Evolutionary conservation across 2,113 vertebrate species (phyloP), one percentile per base, ranked within the genome.

Genomic region (Polypterus senegalus): DNA sequence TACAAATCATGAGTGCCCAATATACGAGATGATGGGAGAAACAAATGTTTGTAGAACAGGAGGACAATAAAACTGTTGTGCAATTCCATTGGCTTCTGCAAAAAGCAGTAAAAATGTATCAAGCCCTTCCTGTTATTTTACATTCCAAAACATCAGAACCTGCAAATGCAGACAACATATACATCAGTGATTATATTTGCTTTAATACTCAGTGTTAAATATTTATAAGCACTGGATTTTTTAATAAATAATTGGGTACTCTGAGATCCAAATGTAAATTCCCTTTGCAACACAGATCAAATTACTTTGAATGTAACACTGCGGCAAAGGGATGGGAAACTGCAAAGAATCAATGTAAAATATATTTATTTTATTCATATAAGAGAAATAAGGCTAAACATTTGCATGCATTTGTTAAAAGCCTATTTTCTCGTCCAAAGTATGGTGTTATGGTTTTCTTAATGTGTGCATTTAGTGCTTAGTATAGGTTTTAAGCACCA

Each of bases 351-450:
- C 52, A 67, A 48, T 48, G 54, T 27, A 47, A 46, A 70, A 73
- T 76, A 67, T 72, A 77, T 78, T 66, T 70, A 70, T 76, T 70
- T 70, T 67, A 75, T 63, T 74, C 48, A 69, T 71, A 59, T 65
- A 57, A 71, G 59, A 51, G 58, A 77, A 79, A 79, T 75, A 74
- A 76, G 73, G 61, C 72, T 75, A 73, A 79, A 79, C 76, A 77
- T 62, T 65, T 70, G 66, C 71, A 80, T 75, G 78, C 78, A 81
- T 81, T 77, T 80, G 81, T 65, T 72, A 53, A 48, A 10, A 64
- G 79, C 75, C 79, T 76, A 80, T 71, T 72, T 66, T 66, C 43
- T 46, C 56, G 58, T 64, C 57, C 63, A 51, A 49, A 60, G 54
- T 59, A 64, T 60, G 43, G 60, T 67, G 70, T 74, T 73, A 71